Evolutionary conservation across 1,140 invertebrate genomes (phyloP).

Genomic region (Aleiodes sp.): DNA sequence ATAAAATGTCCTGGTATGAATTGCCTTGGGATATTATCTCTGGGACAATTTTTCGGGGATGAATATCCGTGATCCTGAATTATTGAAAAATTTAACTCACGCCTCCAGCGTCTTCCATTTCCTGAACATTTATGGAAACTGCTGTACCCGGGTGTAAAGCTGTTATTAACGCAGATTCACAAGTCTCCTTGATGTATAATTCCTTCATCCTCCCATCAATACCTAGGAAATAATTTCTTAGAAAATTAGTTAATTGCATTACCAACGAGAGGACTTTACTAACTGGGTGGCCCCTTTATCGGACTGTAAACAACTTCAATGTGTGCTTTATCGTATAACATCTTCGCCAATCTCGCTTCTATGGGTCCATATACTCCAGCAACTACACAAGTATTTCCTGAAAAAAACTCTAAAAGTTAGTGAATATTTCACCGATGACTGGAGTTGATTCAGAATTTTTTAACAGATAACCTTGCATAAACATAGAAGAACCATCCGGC

Average conservation of each 20-base stretch:
- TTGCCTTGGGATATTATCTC: no score
- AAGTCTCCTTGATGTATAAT: slow-evolving; percentile 77
- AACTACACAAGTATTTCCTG: slow-evolving; percentile 80
- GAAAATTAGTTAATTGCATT: slow-evolving; percentile 17
- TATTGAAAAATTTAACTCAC: slow-evolving; percentile 64
- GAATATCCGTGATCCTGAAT: background rate
- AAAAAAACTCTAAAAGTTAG: slow-evolving; percentile 15
- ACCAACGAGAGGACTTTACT: slow-evolving; percentile 40
- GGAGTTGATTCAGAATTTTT: slow-evolving; percentile 27
- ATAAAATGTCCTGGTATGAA: no score
- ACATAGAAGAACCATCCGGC: slow-evolving; percentile 79
- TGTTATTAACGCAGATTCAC: slow-evolving; percentile 76
- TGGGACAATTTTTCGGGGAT: slow-evolving; percentile 57
- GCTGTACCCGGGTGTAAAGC: slow-evolving; percentile 80
- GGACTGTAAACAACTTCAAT: slow-evolving; percentile 82
- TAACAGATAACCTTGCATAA: slow-evolving; percentile 72
- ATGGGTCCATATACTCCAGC: slow-evolving; percentile 85
- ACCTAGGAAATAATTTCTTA: slow-evolving; percentile 61
- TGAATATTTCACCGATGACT: background rate
- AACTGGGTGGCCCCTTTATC: slow-evolving; percentile 79
- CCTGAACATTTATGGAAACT: slow-evolving; percentile 83
- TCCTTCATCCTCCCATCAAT: slow-evolving; percentile 79
- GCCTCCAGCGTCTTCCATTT: slow-evolving; percentile 85
- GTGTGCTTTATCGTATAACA: slow-evolving; percentile 80
- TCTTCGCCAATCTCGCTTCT: slow-evolving; percentile 80